phyloP scores from a whole-genome alignment of 2,888 invertebrate species.

The Megamerina dolium region DNA sequence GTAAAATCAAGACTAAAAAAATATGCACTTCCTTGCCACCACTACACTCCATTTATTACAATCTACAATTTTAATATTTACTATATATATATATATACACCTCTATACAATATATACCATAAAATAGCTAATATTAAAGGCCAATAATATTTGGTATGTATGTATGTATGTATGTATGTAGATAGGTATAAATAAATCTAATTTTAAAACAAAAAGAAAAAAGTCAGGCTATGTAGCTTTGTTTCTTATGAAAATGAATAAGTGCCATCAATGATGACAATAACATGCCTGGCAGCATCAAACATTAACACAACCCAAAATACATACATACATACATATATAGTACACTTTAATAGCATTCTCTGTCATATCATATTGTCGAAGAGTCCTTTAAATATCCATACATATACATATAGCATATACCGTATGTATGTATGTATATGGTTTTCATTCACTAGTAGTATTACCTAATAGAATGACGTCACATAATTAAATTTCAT shows the following conservation, averaged over 20 bases:
- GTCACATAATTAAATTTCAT: slow-evolving; percentile 34
- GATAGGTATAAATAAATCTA: slow-evolving; percentile 14
- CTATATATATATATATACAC: slow-evolving; percentile 18
- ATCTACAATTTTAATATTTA: neutral
- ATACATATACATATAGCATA: neutral
- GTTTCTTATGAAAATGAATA: neutral
- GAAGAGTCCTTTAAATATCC: neutral
- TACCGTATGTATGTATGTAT: neutral
- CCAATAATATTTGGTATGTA: slow-evolving; percentile 18
- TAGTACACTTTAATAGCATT: too few species aligned
- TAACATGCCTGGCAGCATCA: neutral
- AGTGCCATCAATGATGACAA: neutral
- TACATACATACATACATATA: slow-evolving; percentile 1
- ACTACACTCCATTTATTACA: neutral
- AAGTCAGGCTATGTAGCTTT: neutral
- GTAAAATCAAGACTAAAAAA: too few species aligned
- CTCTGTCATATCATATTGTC: too few species aligned
- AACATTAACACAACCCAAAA: neutral
- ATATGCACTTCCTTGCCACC: too few species aligned
- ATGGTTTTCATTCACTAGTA: neutral
- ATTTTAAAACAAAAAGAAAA: slow-evolving; percentile 16
- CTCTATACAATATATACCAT: too few species aligned
- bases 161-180: slow-evolving; percentile 3
- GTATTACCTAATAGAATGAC: slow-evolving; percentile 32
- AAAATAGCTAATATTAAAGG: too few species aligned